Evolutionary conservation across 2,888 invertebrate species (phyloP), one percentile per base, ranked within the genome.

Genomic region (Oscheius onirici): DNA sequence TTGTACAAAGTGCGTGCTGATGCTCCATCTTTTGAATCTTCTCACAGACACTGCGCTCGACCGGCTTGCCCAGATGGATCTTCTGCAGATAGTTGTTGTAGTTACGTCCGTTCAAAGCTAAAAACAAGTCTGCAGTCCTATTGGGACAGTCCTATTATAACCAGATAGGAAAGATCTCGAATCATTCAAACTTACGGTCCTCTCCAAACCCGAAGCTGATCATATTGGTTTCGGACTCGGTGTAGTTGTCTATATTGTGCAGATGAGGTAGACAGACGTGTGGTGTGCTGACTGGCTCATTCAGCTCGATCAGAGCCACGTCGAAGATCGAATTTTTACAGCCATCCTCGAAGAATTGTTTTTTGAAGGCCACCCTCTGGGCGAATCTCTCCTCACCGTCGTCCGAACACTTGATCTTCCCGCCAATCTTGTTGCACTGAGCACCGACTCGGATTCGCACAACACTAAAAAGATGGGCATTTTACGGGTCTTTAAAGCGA

Each of bases 241-340:
- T 17, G 17, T n/a, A 40, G 11, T 24, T 8, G 24, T 60, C 44
- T 10, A 44, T 60, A 8, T 41, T 22, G 44, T 60, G 60, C 1
- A 60, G 60, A 43, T 60, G 60, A 20, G 60, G 60, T 3, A 60
- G 43, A 20, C 60, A 60, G 20, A 24, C 24, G n/a, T 60, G 60
- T 3, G 60, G 43, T 3, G 22, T 15, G 43, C 10, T 10, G 60
- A 60, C 60, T 2, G 34, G 41, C 13, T 24, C 22, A 40, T 40
- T n/a, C 43, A 60, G 24, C 44, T 60, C 60, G 24, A 60, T 41
- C 24, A 60, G 41, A 15, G 60, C 60, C 6, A 60, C 43, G 15
- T 60, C 44, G 22, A 17, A 60, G 15, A 41, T 22, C 6, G 60
- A 60, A 5, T 43, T 41, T 10, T 22, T 15, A 20, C 60, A 60